Evolutionary conservation across 2,113 vertebrate genomes (phyloP).

Genomic region (Scolopax mira): DNA sequence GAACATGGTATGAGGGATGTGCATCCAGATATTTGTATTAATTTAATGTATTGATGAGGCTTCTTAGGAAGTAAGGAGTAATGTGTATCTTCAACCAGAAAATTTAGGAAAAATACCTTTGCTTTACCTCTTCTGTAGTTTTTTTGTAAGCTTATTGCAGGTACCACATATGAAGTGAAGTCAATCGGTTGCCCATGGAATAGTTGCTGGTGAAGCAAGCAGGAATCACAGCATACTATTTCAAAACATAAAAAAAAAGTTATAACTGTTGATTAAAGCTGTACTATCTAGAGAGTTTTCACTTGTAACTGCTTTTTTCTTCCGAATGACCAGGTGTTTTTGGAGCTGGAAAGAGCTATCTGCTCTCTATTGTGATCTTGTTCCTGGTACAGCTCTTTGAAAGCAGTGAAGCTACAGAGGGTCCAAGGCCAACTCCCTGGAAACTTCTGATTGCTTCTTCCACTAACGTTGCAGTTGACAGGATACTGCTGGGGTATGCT

Average conservation of each 20-base stretch:
- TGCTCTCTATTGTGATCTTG: slow-evolving; percentile 78
- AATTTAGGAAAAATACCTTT: neutral
- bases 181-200: neutral
- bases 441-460: slow-evolving; percentile 81
- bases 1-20: neutral
- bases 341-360: slow-evolving; percentile 83
- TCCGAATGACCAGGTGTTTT: slow-evolving; percentile 76
- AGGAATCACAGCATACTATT: neutral
- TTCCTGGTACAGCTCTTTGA: slow-evolving; percentile 80
- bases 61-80: neutral
- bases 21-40: neutral
- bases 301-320: neutral
- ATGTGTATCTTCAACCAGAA: neutral
- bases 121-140: neutral
- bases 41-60: neutral
- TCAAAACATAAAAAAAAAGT: neutral
- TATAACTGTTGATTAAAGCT: neutral
- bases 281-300: neutral
- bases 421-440: slow-evolving; percentile 59
- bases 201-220: neutral
- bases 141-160: neutral
- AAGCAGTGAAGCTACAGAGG: slow-evolving; percentile 35
- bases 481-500: slow-evolving; percentile 78
- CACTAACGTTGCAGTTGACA: slow-evolving; percentile 81
- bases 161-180: neutral